Base-by-base conservation (phyloP, 2,797 vertebrate genomes). In the Arnoldichthys spilopterus region DNA sequence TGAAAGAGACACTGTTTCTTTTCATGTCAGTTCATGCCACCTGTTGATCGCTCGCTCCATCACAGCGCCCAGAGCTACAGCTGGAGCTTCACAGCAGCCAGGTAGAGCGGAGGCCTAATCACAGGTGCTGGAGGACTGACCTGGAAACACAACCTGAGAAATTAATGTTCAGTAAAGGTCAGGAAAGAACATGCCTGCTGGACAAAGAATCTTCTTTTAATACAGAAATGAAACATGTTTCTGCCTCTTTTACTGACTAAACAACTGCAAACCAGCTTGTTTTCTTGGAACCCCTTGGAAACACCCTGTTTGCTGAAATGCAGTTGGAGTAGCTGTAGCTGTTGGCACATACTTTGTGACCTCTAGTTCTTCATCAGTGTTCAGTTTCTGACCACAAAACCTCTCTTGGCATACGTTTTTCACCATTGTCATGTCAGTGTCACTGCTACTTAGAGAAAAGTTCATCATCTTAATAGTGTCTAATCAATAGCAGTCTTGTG, bases 1-100 rank as follows among this genome's bases (percentile, higher is more conserved):
- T 82, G 79, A 83, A 82, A 72, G 77, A 86, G 86, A 78, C 87
- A 85, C 45, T 72, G 30, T 49, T n/a, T 84, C 87, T 84, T 78
- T 82, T 84, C 74, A 77, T 82, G 86, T 89, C 87, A 86, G 81
- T 83, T 87, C 82, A 76, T 87, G 34, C 72, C 87, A 89, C 84
- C 86, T 89, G 86, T 87, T 86, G 81, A 72, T 83, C 72, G 83
- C 78, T 69, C 34, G 82, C 74, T 77, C 77, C 26, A 51, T 89
- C 68, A 79, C 73, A 83, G 80, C 83, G 83, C 64, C 74, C 81
- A 79, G 80, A 84, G 80, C 70, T 85, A 85, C 81, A 78, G 67
- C 70, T 79, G 45, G 78, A 77, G 61, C 77, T 79, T 82, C n/a
- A 73, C 34, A 62, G 20, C 51, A 59, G 40, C 34, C 49, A 40